phyloP scores from a whole-genome alignment of 2,113 vertebrate genomes.

The Lonchura striata region DNA sequence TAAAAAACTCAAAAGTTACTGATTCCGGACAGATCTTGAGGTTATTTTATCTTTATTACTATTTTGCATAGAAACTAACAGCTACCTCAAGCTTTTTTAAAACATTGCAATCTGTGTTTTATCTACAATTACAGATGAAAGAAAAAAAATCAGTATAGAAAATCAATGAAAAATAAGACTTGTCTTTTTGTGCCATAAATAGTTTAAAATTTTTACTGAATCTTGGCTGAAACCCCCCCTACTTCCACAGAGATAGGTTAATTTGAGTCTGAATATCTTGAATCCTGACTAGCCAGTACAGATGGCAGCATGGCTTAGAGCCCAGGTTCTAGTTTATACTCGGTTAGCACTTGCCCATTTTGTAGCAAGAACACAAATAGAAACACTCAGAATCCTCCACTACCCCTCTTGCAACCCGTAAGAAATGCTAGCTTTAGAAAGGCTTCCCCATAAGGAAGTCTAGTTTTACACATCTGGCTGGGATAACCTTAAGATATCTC shows the following conservation, averaged over 20 bases:
- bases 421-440: not conserved
- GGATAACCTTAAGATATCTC: not conserved
- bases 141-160: not conserved
- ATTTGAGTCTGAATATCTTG: not conserved
- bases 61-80: not conserved
- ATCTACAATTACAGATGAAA: not conserved
- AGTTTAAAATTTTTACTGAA: not conserved
- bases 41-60: not conserved
- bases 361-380: not conserved
- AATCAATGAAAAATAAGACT: not conserved
- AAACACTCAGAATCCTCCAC: not conserved
- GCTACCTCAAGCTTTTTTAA: not conserved
- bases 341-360: not conserved
- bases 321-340: not conserved
- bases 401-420: not conserved
- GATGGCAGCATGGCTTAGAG: not conserved
- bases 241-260: not conserved
- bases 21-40: not conserved
- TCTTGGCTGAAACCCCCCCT: not conserved
- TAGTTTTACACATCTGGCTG: not conserved
- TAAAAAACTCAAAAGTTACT: not conserved
- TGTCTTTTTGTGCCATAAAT: not conserved
- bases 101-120: not conserved
- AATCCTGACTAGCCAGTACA: slow-evolving; percentile 7
- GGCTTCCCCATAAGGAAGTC: not conserved